Evolutionary conservation across 92 coral and sea anemone genomes (phyloP), one percentile per base, ranked within the genome.

Genomic region (Isaurus tuberculatus): DNA sequence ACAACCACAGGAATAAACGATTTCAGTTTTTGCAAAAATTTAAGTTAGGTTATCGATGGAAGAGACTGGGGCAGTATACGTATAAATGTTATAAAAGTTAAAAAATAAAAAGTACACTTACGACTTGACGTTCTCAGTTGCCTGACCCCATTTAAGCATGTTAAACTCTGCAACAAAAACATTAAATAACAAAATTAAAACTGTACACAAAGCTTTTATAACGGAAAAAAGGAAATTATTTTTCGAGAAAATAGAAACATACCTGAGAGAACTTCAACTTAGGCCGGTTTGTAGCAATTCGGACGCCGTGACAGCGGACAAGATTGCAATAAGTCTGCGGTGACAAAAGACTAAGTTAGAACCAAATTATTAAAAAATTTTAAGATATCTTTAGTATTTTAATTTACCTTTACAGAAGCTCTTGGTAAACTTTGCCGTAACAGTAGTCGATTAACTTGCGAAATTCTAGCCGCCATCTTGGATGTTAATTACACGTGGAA

Each of bases 391-490:
- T 60, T 23, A 22, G 57, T 5, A 37, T 8, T 22, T 32, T 15
- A 36, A 19, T 82, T 84, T 15, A 88, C 91, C 65, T 84, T 85
- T 25, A 43, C 23, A 31, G 77, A 70, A 79, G 80, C 61, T 40
- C 69, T 70, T 22, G 75, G 91, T 27, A 84, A 48, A 72, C 68
- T 70, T 70, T 87, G 83, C 17, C 79, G 81, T 25, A 84, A 84
- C 33, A 78, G 51, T 60, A 88, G 80, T 48, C 70, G 66, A 73
- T 84, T 71, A 20, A 88, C 53, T 64, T 84, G 44, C 22, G 49
- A 70, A 84, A 92, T 28, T 61, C 94, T 85, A 75, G 93, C 84
- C 84, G 97, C 94, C 97, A 93, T 93, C 53, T 86, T 93, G 93
- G 72, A 87, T 44, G 14, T 57, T 79, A 32, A 8, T 55, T 43